Evolutionary conservation across 2,797 vertebrate species (phyloP).

Genomic region (Nyctalus aviator): DNA sequence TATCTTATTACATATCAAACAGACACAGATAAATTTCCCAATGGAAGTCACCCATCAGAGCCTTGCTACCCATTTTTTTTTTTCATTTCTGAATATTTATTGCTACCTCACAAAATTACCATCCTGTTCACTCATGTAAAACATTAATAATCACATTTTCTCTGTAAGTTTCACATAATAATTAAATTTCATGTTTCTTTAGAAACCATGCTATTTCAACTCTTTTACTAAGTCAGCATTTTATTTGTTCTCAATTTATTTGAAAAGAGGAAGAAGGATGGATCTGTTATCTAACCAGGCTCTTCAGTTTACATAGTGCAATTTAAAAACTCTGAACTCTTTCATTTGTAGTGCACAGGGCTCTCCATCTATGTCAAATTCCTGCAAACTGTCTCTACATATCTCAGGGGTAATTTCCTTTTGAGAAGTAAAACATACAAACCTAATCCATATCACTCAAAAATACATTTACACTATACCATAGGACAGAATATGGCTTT

Average conservation of each 20-base stretch:
- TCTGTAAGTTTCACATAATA: slow-evolving; percentile 63
- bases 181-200: slow-evolving; percentile 78
- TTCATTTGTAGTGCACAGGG: slow-evolving; percentile 10
- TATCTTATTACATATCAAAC: slow-evolving; percentile 53
- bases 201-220: slow-evolving; percentile 45
- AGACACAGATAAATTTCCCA: slow-evolving; percentile 51
- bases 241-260: slow-evolving; percentile 72
- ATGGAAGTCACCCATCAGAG: background rate
- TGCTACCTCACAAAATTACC: slow-evolving; percentile 56
- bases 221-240: slow-evolving; percentile 74
- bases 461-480: background rate
- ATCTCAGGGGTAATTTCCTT: slow-evolving; percentile 68
- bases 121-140: slow-evolving; percentile 71
- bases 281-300: slow-evolving; percentile 68
- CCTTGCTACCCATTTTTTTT: background rate
- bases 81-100: slow-evolving; percentile 57
- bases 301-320: slow-evolving; percentile 67
- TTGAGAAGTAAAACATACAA: slow-evolving; percentile 57
- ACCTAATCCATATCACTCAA: slow-evolving; percentile 66
- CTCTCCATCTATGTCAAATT: slow-evolving; percentile 77
- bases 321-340: slow-evolving; percentile 77
- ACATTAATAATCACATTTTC: slow-evolving; percentile 67
- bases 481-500: background rate
- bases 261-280: slow-evolving; percentile 59
- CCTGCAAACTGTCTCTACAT: slow-evolving; percentile 48